A percentile compares a stretch with the other conserved stretches of the same genome.
Conservation (phyloP, 2,797 vertebrate species). For the Pseudotriccus pelzelni region DNA sequence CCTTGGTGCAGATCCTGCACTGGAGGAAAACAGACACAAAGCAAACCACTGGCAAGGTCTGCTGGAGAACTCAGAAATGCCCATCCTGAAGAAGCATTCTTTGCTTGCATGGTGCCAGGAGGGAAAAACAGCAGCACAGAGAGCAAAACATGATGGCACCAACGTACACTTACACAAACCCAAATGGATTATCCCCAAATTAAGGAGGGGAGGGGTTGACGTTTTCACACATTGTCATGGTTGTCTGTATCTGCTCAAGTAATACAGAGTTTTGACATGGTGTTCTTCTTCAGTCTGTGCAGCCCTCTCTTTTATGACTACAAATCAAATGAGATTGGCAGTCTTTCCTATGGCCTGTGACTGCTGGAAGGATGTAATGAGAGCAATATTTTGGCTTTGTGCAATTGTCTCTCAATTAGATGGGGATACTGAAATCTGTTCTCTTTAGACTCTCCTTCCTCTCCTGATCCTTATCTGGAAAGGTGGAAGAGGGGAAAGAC, state of each 20-base stretch:
- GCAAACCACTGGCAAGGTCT: neutral
- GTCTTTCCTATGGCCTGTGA: slow-evolving; percentile 14
- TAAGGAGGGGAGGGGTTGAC: neutral
- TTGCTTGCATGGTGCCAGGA: neutral
- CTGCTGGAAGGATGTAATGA: slow-evolving; percentile 44
- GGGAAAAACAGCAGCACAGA: neutral
- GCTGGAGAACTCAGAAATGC: neutral
- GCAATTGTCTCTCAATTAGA: slow-evolving; percentile 26
- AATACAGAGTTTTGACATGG: slow-evolving; percentile 19
- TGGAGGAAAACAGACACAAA: neutral
- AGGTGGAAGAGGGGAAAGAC: neutral
- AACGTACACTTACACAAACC: neutral
- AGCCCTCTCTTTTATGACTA: neutral
- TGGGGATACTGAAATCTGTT: slow-evolving; percentile 13
- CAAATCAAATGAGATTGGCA: slow-evolving; percentile 39
- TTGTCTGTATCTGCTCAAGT: slow-evolving; percentile 27
- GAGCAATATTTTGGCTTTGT: slow-evolving; percentile 43
- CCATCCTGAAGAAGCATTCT: neutral
- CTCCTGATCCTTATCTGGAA: neutral
- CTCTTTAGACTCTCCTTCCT: neutral
- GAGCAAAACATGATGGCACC: neutral
- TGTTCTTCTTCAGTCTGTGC: slow-evolving; percentile 15
- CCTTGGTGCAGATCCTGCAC: neutral
- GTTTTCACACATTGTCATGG: slow-evolving; percentile 54
- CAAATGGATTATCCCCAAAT: slow-evolving; percentile 6